A percentile compares a stretch with the other conserved stretches of the same genome.
These are phyloP conservation scores for Pelodytes ibericus DNA, from an alignment of 2,797 vertebrate genomes.

Conservation along the genomic window DNA sequence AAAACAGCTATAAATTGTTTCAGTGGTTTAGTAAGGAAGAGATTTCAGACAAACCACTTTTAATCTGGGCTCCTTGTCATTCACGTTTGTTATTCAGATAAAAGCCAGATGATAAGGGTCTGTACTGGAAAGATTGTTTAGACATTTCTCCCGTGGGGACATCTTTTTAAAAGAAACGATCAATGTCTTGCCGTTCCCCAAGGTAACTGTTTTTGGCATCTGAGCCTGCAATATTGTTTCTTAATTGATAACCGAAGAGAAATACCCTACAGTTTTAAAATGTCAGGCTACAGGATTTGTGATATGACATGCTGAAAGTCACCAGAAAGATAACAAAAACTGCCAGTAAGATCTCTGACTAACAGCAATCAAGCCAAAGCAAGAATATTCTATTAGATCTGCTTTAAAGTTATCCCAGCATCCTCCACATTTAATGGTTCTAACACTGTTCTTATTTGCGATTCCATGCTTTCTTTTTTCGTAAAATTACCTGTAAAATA, in stretches of 20 bases:
- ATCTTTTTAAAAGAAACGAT: conserved; percentile 48
- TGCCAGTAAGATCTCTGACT: no score
- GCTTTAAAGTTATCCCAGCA: no score
- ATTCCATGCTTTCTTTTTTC: no score
- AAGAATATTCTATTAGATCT: no score
- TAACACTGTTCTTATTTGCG: no score
- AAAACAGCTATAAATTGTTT: no score
- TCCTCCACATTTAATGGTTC: no score
- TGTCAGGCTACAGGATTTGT: conserved; percentile 2
- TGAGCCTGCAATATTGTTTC: conserved; percentile 47
- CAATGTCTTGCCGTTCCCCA: conserved; percentile 44
- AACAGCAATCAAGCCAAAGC: no score
- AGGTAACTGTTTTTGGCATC: conserved; percentile 37
- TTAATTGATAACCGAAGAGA: background rate
- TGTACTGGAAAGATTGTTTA: conserved; percentile 17
- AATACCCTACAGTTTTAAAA: conserved; percentile 19
- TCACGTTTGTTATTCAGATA: conserved; percentile 11
- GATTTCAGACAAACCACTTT: background rate
- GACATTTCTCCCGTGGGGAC: conserved; percentile 53
- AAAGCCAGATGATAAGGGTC: background rate
- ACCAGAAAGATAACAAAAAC: background rate
- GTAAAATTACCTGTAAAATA: no score
- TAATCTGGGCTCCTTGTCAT: background rate
- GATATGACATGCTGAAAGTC: background rate
- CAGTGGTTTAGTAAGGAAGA: background rate